These are phyloP conservation scores for Azorinus chamasolen DNA, from an alignment of 2,888 invertebrate genomes.

Conservation along the genomic window DNA sequence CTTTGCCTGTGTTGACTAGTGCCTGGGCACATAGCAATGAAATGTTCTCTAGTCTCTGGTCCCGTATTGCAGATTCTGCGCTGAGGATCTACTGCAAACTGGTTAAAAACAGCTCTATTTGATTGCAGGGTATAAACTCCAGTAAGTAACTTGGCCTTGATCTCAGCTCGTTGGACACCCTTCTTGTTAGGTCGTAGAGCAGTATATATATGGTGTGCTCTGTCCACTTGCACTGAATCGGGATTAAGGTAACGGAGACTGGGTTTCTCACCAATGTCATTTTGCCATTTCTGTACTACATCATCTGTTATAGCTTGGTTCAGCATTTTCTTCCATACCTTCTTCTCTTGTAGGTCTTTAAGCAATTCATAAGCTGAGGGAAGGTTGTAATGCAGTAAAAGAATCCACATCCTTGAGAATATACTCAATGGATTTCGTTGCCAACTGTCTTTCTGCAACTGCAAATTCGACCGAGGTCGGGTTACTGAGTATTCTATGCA, in stretches of 20 bases:
- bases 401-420: background rate
- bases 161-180: background rate
- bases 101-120: constrained; percentile 5
- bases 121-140: too few species aligned
- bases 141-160: too few species aligned
- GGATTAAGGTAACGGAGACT: constrained; percentile 11
- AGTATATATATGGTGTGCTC: constrained; percentile 1
- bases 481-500: background rate
- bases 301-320: background rate
- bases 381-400: background rate
- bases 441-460: constrained; percentile 12
- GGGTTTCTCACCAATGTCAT: constrained; percentile 7
- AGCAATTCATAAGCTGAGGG: constrained; percentile 10
- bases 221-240: constrained; percentile 1
- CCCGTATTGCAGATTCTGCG: too few species aligned
- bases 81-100: too few species aligned
- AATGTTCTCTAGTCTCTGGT: too few species aligned
- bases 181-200: background rate
- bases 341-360: background rate
- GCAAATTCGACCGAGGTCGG: background rate
- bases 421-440: background rate
- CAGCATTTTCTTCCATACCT: constrained; percentile 1
- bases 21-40: too few species aligned
- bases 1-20: too few species aligned
- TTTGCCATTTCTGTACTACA: constrained; percentile 4